Evolutionary conservation across 2,888 invertebrate species (phyloP).

Genomic region (Hyposoter dolosus): DNA sequence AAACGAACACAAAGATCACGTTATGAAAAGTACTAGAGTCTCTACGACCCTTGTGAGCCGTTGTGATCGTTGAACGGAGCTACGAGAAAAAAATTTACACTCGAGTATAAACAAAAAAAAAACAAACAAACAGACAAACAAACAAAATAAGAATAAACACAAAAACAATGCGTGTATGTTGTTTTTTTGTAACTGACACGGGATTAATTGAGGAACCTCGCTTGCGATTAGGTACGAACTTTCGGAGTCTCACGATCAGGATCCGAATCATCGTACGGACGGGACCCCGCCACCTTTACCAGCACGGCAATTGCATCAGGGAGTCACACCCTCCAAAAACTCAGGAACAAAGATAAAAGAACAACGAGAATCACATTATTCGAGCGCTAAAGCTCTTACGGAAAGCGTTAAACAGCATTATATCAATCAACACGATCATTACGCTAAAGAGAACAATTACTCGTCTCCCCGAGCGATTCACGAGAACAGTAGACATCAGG

Average conservation of each 20-base stretch:
- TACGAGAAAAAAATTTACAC: constrained; percentile 44
- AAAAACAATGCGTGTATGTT: constrained; percentile 9
- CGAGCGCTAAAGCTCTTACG: constrained; percentile 72
- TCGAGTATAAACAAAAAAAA: neutral
- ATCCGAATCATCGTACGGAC: constrained; percentile 79
- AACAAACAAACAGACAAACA: neutral
- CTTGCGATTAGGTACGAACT: constrained; percentile 85
- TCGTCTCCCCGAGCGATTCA: constrained; percentile 80
- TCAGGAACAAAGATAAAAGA: constrained; percentile 78
- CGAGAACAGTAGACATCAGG: constrained; percentile 77
- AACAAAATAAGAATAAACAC: constrained; percentile 14
- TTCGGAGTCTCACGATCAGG: constrained; percentile 85
- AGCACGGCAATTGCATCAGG: constrained; percentile 83
- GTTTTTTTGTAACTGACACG: constrained; percentile 34
- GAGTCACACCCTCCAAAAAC: constrained; percentile 75
- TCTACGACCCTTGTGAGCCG: constrained; percentile 58
- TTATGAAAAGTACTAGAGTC: constrained; percentile 37
- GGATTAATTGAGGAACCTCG: constrained; percentile 60
- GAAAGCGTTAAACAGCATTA: constrained; percentile 78
- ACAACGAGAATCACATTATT: constrained; percentile 78
- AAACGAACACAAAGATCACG: constrained; percentile 21
- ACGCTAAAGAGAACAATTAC: constrained; percentile 81
- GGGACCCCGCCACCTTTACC: constrained; percentile 87
- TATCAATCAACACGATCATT: constrained; percentile 77
- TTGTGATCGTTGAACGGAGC: constrained; percentile 68